Conservation (phyloP, 2,888 invertebrate species). For the Cremastinae sp. region DNA sequence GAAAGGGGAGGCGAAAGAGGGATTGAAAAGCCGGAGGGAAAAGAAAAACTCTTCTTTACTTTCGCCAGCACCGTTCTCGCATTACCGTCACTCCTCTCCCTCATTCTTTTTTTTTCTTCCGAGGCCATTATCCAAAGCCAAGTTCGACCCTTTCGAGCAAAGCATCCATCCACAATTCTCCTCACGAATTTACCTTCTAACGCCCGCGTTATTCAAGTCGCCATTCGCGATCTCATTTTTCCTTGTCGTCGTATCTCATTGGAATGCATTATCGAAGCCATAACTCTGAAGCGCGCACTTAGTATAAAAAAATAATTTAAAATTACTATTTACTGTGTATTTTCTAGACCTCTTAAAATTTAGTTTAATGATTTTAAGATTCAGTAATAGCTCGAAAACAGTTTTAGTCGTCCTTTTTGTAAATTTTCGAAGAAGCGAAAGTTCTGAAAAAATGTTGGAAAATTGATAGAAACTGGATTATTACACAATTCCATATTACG, state of each 20-base stretch:
- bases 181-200: conserved; percentile 64
- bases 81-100: conserved; percentile 73
- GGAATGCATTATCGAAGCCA: conserved; percentile 59
- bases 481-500: too few species aligned
- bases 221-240: conserved; percentile 69
- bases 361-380: too few species aligned
- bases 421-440: conserved; percentile 6
- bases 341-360: conserved; percentile 18
- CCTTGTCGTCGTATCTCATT: conserved; percentile 53
- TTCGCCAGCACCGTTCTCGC: conserved; percentile 65
- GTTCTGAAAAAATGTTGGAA: not conserved
- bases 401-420: too few species aligned
- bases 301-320: conserved; percentile 57
- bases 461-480: too few species aligned
- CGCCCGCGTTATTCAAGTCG: conserved; percentile 73
- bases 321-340: too few species aligned
- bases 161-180: conserved; percentile 60
- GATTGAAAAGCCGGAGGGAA: conserved; percentile 68
- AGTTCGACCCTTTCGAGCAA: conserved; percentile 64
- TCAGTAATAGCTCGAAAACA: too few species aligned
- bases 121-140: conserved; percentile 75
- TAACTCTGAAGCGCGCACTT: conserved; percentile 36
- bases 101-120: conserved; percentile 1
- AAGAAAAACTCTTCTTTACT: conserved; percentile 77
- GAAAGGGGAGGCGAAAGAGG: conserved; percentile 57